phyloP scores from a whole-genome alignment of 2,888 invertebrate species.

The Rapana venosa region DNA sequence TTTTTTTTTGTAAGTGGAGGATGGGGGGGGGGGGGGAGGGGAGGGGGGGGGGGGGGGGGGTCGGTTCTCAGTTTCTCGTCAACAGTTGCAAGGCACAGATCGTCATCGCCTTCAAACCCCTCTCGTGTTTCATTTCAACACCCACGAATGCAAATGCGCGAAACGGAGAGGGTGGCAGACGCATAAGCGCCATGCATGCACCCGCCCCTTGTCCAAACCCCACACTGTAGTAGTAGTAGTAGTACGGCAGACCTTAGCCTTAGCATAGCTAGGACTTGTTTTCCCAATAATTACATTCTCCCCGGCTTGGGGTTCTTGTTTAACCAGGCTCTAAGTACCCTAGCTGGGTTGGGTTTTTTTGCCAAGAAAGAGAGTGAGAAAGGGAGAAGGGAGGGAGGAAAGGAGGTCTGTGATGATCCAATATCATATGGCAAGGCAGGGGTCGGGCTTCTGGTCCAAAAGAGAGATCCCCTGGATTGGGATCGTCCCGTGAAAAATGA shows the following conservation, averaged over 20 bases:
- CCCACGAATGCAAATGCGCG: too few relatives aligned
- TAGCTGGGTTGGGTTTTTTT: neutral
- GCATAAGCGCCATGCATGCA: too few relatives aligned
- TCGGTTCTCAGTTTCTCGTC: too few relatives aligned
- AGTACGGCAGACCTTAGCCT: neutral
- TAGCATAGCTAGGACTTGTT: neutral
- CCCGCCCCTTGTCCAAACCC: neutral
- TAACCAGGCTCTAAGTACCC: conserved; percentile 28
- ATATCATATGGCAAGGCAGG: conserved; percentile 17
- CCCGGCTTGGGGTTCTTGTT: neutral
- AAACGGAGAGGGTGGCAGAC: neutral
- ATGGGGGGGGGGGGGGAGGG: neutral
- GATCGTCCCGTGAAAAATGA: too few relatives aligned
- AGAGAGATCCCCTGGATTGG: too few relatives aligned
- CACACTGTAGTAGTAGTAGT: neutral
- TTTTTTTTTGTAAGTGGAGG: neutral
- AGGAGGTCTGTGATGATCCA: neutral
- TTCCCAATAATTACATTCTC: conserved; percentile 25
- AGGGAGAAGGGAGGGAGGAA: neutral
- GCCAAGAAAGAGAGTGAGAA: too few relatives aligned
- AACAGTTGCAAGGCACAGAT: neutral
- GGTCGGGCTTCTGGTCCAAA: too few relatives aligned
- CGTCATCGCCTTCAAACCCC: neutral
- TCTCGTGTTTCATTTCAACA: neutral
- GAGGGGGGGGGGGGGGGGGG: neutral